These are phyloP conservation scores for Agrilus mali DNA, from an alignment of 2,888 invertebrate species.

Conservation along the genomic window DNA sequence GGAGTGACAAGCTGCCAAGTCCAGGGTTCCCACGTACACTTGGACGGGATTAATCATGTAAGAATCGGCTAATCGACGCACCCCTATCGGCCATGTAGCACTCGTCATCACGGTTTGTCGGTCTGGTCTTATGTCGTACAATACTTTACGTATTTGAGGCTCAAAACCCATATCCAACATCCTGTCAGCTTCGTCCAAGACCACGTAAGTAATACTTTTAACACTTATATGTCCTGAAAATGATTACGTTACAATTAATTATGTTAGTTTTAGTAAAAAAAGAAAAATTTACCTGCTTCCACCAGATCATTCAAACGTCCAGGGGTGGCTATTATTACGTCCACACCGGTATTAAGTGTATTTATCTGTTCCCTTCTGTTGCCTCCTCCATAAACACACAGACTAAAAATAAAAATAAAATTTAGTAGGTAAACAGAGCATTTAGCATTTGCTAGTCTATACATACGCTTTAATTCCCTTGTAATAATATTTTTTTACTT, in stretches of 20 bases:
- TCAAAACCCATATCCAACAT: conserved; percentile 85
- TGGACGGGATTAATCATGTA: conserved; percentile 87
- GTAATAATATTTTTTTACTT: conserved; percentile 81
- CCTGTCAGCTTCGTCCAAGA: conserved; percentile 85
- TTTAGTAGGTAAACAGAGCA: background rate
- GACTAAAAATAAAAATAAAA: conserved; percentile 34
- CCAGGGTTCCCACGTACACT: conserved; percentile 77
- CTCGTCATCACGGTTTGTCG: conserved; percentile 94
- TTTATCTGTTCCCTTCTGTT: conserved; percentile 67
- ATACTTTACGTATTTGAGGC: conserved; percentile 73
- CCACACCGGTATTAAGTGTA: conserved; percentile 63
- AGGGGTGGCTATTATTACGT: conserved; percentile 92
- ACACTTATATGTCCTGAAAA: conserved; percentile 51
- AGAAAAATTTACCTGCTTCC: conserved; percentile 35
- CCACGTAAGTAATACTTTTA: conserved; percentile 71
- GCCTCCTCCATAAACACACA: conserved; percentile 88
- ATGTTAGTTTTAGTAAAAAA: background rate
- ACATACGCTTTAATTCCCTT: conserved; percentile 75
- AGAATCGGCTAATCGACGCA: conserved; percentile 68
- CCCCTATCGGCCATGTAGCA: conserved; percentile 90
- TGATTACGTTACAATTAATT: background rate
- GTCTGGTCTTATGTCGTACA: conserved; percentile 73
- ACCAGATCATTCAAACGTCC: conserved; percentile 88
- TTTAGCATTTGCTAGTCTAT: conserved; percentile 21
- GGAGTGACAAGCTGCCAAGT: conserved; percentile 80